Base-by-base conservation (phyloP, 2,888 invertebrate genomes). In the Anoplius nigerrimus region DNA sequence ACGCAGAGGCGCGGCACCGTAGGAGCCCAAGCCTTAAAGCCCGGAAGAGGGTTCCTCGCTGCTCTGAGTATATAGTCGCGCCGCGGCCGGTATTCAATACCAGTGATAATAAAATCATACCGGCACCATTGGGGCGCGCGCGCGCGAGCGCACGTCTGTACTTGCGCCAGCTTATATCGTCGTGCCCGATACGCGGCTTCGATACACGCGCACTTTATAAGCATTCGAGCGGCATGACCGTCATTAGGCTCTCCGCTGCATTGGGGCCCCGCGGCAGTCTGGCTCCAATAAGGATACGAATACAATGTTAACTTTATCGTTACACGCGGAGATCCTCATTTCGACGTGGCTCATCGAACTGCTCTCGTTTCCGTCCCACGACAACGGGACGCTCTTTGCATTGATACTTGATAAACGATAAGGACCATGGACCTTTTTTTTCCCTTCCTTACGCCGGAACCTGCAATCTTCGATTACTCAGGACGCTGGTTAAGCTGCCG, bases 11-110 rank as follows among this genome's bases (percentile, higher is more conserved):
- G 80, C 77, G 77, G 79, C 81, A 72, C 18, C 45, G 45, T 70
- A 68, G 60, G 65, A 75, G 71, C 5, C 8, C 68, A 60, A 62
- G 75, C 72, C 76, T 75, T 72, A 72, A 73, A 77, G 80, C 78
- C 80, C 80, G 80, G 80, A 80, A 80, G 80, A 79, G 75, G 78
- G 77, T 77, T 74, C 73, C 75, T 46, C 79, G 74, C 61, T 69
- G 54, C 34, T 34, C 53, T 42, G 71, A 63, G 70, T 63, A 59
- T 64, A 55, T 63, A 54, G 59, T 46, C 43, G 45, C 20, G 48
- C 59, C 22, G 42, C 15, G 43, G 56, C 20, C 64, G 24, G 69
- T 71, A 76, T 76, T 71, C 75, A 78, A 75, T 77, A 71, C 68
- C 61, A 56, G 67, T 72, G 78, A 79, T 78, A 80, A 78, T 79